These are phyloP conservation scores for Ceyx margarethae DNA, from an alignment of 2,113 vertebrate species.

Conservation along the genomic window DNA sequence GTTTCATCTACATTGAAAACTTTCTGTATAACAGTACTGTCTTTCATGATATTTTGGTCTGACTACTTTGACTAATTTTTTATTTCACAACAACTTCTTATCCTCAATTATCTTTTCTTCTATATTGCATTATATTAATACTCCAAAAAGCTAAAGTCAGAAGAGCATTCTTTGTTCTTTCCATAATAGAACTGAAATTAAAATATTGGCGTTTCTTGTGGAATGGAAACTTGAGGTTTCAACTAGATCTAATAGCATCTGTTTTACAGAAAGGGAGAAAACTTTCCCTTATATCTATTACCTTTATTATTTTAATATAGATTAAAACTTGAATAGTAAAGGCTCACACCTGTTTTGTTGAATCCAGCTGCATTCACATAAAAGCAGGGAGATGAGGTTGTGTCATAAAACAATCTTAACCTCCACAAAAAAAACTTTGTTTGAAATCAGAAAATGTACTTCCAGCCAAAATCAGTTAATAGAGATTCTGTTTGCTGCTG, in stretches of 20 bases:
- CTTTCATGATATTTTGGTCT: conserved; percentile 4
- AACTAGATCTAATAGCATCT: not conserved
- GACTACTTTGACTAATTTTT: not conserved
- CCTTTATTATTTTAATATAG: not conserved
- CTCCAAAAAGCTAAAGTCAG: conserved; percentile 3
- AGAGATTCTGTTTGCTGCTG: conserved; percentile 30
- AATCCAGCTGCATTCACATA: not conserved
- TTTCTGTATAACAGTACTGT: not conserved
- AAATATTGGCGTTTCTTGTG: conserved; percentile 19
- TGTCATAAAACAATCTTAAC: not conserved
- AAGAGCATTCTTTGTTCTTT: conserved; percentile 40
- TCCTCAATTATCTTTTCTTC: conserved; percentile 15
- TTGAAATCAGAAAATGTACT: conserved; percentile 24
- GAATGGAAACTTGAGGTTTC: conserved; percentile 41
- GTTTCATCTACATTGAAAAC: not conserved
- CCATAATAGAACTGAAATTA: not conserved
- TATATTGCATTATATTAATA: not conserved
- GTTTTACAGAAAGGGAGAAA: not conserved
- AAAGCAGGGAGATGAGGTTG: not conserved
- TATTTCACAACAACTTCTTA: not conserved
- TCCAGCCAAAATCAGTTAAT: conserved; percentile 37
- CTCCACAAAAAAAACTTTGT: not conserved
- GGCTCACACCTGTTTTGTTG: conserved; percentile 1
- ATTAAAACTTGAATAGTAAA: not conserved
- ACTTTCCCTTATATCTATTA: not conserved